phyloP scores from a whole-genome alignment of 2,888 invertebrate species.

The Dryadula phaetusa region DNA sequence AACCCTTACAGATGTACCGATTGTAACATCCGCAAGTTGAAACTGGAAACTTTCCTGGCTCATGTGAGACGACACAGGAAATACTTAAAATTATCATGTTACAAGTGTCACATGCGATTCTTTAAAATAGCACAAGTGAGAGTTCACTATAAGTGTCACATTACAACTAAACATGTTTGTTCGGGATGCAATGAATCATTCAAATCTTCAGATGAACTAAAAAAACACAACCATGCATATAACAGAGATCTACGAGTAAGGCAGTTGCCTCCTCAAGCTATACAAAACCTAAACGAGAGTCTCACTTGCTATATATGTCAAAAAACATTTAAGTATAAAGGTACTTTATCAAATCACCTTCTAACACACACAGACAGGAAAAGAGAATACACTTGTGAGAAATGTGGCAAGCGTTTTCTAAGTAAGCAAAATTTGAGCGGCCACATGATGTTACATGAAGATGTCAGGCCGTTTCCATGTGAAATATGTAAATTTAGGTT shows the following conservation, averaged over 20 bases:
- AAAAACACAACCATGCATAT: conserved; percentile 55
- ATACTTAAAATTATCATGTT: conserved; percentile 79
- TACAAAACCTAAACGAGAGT: conserved; percentile 48
- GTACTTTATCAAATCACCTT: conserved; percentile 77
- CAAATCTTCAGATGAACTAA: conserved; percentile 53
- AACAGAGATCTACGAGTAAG: conserved; percentile 54
- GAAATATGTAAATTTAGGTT: conserved; percentile 68
- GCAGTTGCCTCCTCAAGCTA: conserved; percentile 46
- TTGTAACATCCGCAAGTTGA: conserved; percentile 72
- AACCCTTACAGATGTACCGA: conserved; percentile 87
- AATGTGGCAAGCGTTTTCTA: conserved; percentile 66
- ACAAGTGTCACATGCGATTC: conserved; percentile 60
- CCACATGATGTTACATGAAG: conserved; percentile 63
- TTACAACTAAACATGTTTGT: conserved; percentile 55
- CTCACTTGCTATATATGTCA: conserved; percentile 63
- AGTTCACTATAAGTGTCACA: conserved; percentile 54
- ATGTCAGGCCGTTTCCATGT: conserved; percentile 63
- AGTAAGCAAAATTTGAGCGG: conserved; percentile 57
- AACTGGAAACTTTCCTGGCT: conserved; percentile 59
- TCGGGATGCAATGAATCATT: conserved; percentile 64
- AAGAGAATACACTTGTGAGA: conserved; percentile 65
- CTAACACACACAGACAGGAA: conserved; percentile 80
- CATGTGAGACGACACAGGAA: conserved; percentile 86
- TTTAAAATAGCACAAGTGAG: conserved; percentile 48
- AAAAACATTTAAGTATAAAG: conserved; percentile 60